Evolutionary conservation across 2,797 vertebrate genomes (phyloP).

Genomic region (Adrianichthys oophorus): DNA sequence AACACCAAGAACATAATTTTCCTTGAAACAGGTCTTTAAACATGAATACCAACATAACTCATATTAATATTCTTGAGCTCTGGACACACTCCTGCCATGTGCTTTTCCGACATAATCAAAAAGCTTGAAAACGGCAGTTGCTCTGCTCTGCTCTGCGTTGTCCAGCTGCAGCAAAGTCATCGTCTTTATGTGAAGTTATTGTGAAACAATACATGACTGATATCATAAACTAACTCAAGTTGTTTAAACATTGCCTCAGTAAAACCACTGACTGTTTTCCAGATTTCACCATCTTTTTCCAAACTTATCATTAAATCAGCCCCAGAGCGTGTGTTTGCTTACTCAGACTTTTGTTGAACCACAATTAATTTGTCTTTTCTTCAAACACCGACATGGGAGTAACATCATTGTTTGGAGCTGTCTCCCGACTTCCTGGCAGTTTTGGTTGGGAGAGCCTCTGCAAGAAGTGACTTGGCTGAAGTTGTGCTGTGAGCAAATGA

Average conservation of each 20-base stretch:
- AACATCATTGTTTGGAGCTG: conserved; percentile 54
- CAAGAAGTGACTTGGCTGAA: conserved; percentile 58
- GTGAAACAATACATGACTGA: conserved; percentile 14
- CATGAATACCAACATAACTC: conserved; percentile 9
- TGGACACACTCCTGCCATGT: conserved; percentile 19
- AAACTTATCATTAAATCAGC: conserved; percentile 43
- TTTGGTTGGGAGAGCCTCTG: conserved; percentile 35
- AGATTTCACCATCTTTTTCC: conserved; percentile 33
- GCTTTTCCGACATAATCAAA: conserved; percentile 20
- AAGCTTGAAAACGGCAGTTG: conserved; percentile 6
- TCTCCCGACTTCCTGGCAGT: conserved; percentile 42
- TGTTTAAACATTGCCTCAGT: conserved; percentile 28
- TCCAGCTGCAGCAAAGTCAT: conserved; percentile 8
- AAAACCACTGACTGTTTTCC: conserved; percentile 32
- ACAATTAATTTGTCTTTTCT: conserved; percentile 60
- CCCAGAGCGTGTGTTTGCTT: conserved; percentile 12
- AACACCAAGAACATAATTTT: too few relatives aligned
- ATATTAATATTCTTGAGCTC: conserved; percentile 32
- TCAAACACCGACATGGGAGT: conserved; percentile 35
- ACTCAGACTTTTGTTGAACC: conserved; percentile 32
- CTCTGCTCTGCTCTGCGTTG: conserved; percentile 1
- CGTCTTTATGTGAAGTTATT: conserved; percentile 13
- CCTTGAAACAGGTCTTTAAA: too few relatives aligned
- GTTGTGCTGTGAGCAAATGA: conserved; percentile 47
- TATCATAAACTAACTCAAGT: conserved; percentile 10